Evolutionary conservation across 2,797 vertebrate species (phyloP), one percentile per base, ranked within the genome.

Genomic region (Limnodromus scolopaceus): DNA sequence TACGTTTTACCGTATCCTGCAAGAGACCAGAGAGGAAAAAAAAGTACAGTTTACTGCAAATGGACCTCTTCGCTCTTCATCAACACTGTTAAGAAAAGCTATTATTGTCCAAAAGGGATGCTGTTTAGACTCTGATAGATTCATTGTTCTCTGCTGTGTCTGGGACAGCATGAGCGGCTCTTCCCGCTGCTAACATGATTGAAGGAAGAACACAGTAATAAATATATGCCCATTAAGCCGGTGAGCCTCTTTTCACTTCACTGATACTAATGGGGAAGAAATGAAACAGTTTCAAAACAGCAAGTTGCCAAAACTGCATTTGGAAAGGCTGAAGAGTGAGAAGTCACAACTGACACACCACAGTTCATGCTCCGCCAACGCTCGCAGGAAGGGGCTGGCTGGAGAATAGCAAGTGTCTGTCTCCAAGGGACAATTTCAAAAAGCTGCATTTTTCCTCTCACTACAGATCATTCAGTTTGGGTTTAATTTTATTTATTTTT

Each of bases 1-100:
- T 12, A 25, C 7, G 0, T 3, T 46, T 86, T 15, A 10, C 17
- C 4, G 6, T 27, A 14, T 80, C 82, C 91, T 28, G 78, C 74
- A 14, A 91, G 90, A 91, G 39, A 51, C n/a, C 55, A 45, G 86
- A 58, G 51, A 8, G 34, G 24, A 7, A 24, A 6, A 25, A 48
- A 92, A 91, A 86, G 84, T 91, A 85, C 87, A 91, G 82, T 96
- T 96, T 96, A 96, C 94, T 96, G 97, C 96, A 97, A 97, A 97
- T 96, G 94, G 96, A 72, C 92, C 96, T 95, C 95, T 97, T 97
- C 95, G 32, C 95, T 97, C 95, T 94, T 97, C 96, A 97, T 97
- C 96, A 95, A 96, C 95, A 95, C 89, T 53, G 97, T 27, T 32
- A 94, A 83, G 87, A 95, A 97, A 97, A 97, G 93, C 95, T 65